Percentiles rank a stretch among this genome's conserved stretches.
These are phyloP conservation scores for Phyllotreta striolata DNA, from an alignment of 2,888 invertebrate genomes.

Conservation along the genomic window DNA sequence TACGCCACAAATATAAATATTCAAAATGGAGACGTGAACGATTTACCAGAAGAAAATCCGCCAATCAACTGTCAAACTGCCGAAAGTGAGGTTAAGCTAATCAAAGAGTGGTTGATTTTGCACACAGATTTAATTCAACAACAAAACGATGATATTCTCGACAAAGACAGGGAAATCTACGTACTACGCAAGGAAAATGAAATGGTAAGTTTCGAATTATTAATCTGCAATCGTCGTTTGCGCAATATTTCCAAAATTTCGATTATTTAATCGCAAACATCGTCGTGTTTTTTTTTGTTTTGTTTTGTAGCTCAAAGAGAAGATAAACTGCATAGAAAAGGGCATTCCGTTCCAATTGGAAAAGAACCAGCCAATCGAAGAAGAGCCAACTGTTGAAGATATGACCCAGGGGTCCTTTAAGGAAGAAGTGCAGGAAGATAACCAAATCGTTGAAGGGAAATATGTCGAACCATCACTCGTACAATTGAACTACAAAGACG, in stretches of 20 bases:
- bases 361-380: conserved; percentile 37
- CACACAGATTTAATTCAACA: conserved; percentile 90
- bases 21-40: conserved; percentile 46
- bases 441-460: conserved; percentile 40
- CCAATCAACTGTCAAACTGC: conserved; percentile 51
- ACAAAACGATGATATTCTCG: conserved; percentile 83
- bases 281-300: too few species aligned
- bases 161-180: conserved; percentile 80
- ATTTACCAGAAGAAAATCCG: conserved; percentile 34
- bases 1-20: conserved; percentile 70
- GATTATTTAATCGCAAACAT: conserved; percentile 12
- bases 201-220: conserved; percentile 66
- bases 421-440: conserved; percentile 53
- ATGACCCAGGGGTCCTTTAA: conserved; percentile 59
- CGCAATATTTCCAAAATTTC: neutral
- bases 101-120: conserved; percentile 80
- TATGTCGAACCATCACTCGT: conserved; percentile 43
- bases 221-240: neutral
- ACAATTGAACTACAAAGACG: conserved; percentile 37
- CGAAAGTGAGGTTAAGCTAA: conserved; percentile 71
- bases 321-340: conserved; percentile 74
- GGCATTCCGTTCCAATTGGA: conserved; percentile 59
- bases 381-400: conserved; percentile 48
- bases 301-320: conserved; percentile 62
- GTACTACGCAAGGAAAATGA: conserved; percentile 80